These are phyloP conservation scores for Amazona guildingii DNA, from an alignment of 2,113 vertebrate genomes.

Conservation along the genomic window DNA sequence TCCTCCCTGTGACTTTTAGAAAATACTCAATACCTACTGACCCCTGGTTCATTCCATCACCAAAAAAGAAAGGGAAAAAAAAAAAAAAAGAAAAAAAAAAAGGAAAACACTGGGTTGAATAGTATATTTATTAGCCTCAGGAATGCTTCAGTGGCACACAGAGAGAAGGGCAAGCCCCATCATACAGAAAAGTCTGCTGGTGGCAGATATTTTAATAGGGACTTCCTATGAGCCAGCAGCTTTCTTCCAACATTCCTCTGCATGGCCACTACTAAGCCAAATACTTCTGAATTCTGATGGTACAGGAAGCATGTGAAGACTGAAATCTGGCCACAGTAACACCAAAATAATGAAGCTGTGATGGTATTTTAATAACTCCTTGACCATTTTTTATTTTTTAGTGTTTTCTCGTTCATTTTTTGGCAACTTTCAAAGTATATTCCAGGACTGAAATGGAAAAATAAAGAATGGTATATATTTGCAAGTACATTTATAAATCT, in stretches of 20 bases:
- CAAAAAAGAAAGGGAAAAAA: too few relatives aligned
- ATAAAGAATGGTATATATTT: not conserved
- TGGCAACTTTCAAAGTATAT: not conserved
- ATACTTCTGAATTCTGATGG: not conserved
- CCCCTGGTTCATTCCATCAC: not conserved
- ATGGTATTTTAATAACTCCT: conserved; percentile 22
- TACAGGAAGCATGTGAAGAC: not conserved
- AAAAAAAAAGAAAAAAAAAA: rapidly evolving
- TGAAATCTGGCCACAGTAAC: not conserved
- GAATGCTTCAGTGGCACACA: not conserved
- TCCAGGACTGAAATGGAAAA: not conserved
- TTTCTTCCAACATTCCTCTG: not conserved
- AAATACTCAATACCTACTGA: not conserved
- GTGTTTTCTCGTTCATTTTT: not conserved
- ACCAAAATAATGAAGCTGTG: not conserved
- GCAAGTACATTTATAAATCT: conserved; percentile 28
- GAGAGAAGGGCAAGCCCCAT: not conserved
- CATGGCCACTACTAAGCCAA: not conserved
- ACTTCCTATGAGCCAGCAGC: not conserved
- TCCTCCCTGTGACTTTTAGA: not conserved
- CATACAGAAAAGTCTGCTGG: not conserved
- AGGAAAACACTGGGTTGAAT: not conserved
- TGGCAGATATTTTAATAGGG: not conserved
- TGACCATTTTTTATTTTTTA: not conserved
- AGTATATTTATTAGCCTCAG: not conserved